Percentiles rank a stretch among this genome's conserved stretches.
Conservation (phyloP, 2,888 invertebrate genomes). For the Polymixis flavicincta region DNA sequence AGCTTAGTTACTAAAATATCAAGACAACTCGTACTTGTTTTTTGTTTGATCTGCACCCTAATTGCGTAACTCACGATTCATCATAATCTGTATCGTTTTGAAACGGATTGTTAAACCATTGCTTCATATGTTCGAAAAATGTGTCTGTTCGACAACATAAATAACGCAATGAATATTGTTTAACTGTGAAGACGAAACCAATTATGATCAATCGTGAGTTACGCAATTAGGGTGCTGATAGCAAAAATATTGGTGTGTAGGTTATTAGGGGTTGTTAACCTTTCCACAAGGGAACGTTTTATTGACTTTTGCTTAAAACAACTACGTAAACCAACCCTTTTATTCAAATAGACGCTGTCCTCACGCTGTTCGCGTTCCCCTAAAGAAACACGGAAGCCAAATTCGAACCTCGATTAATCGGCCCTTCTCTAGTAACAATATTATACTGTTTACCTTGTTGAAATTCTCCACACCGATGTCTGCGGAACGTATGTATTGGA, state of each 20-base stretch:
- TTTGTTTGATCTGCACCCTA: conserved; percentile 3
- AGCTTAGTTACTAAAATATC: background rate
- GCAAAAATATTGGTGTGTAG: background rate
- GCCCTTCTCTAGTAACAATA: conserved; percentile 33
- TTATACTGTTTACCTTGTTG: conserved; percentile 49
- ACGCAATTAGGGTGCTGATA: too few species aligned
- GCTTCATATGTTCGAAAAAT: too few species aligned
- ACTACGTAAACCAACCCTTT: conserved; percentile 44
- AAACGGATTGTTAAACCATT: too few species aligned
- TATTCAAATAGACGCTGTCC: conserved; percentile 40
- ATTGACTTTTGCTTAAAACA: conserved; percentile 40
- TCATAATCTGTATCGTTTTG: too few species aligned
- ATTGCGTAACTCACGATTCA: too few species aligned
- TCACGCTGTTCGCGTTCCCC: conserved; percentile 8
- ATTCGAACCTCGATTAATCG: conserved; percentile 49
- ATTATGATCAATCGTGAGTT: too few species aligned
- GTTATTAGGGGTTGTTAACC: background rate
- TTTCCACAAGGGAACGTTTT: conserved; percentile 21
- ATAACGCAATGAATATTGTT: too few species aligned
- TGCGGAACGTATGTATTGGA: conserved; percentile 55
- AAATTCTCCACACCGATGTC: conserved; percentile 53
- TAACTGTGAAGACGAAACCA: too few species aligned
- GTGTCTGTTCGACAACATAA: too few species aligned
- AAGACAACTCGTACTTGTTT: conserved; percentile 6
- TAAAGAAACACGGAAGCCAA: conserved; percentile 46